Base-by-base conservation (phyloP, 2,113 vertebrate genomes). In the Calidris pygmaea region DNA sequence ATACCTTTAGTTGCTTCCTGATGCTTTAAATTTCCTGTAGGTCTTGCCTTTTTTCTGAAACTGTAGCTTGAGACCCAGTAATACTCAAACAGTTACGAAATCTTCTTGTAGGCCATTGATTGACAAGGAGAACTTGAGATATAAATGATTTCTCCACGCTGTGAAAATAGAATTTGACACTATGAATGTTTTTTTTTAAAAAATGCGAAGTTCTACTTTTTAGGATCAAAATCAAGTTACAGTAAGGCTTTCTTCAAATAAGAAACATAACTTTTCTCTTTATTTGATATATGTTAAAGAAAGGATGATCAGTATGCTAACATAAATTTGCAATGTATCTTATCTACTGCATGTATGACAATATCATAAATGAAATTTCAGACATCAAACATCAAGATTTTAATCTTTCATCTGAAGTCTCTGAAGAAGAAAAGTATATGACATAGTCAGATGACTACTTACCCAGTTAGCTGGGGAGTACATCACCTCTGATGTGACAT, bases 181-280 rank as follows among this genome's bases (percentile, higher is more conserved):
- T 59, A 27, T 8, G 3, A 11, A 6, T 17, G 1, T 29, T 55
- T 55, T 55, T 55, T 10, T 87, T 72, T 76, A n/a, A 14, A 92
- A 89, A 87, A 59, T 80, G 9, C 45, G 10, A n/a, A 16, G 11
- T 68, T 60, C 9, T 72, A n/a, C 32, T 4, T 79, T 76, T 37
- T 19, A 72, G 12, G 12, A 60, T 4, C 5, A 26, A 76, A 76
- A 20, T 1, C 29, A 83, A 65, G 6, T 5, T 27, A 66, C 3
- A 0, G 0, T n/a, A 76, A 76, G 72, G 0, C 4, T n/a, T 80
- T 65, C 18, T 77, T 74, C 0, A 1, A 84, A 60, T 48, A 47
- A 27, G 5, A 65, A 65, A 27, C 6, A 9, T 16, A 39, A 17
- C 0, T 37, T 34, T 50, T 53, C 52, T 18, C 32, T 79, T 77